Evolutionary conservation across 2,797 vertebrate species (phyloP).

Genomic region (Micromesistius poutassou): DNA sequence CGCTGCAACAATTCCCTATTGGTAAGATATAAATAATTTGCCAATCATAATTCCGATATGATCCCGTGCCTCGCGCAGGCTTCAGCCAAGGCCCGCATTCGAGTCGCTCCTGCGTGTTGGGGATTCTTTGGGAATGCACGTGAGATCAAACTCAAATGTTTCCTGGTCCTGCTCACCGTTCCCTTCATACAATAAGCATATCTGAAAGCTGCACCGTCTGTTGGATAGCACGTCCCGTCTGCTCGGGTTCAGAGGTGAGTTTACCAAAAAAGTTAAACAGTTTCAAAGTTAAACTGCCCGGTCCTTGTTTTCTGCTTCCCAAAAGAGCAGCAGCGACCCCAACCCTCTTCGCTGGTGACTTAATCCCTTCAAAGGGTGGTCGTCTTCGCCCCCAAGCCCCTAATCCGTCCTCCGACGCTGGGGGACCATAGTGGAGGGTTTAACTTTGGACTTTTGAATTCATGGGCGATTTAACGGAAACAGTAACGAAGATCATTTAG

Average conservation of each 20-base stretch:
- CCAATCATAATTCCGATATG: neutral
- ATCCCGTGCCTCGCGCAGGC: neutral
- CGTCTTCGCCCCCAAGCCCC: slow-evolving; percentile 62
- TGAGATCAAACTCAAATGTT: neutral
- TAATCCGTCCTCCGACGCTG: slow-evolving; percentile 73
- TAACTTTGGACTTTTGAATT: slow-evolving; percentile 76
- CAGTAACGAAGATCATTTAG: slow-evolving; percentile 69
- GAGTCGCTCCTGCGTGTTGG: neutral
- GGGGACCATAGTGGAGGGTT: slow-evolving; percentile 59
- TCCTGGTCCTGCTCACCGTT: neutral
- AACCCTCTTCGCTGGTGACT: slow-evolving; percentile 50
- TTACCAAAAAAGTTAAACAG: slow-evolving; percentile 70
- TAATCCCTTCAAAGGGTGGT: slow-evolving; percentile 71
- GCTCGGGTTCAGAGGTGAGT: slow-evolving; percentile 69
- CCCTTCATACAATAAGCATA: neutral
- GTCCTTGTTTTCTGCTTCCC: neutral
- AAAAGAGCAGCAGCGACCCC: slow-evolving; percentile 48
- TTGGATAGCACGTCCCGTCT: slow-evolving; percentile 42
- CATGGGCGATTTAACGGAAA: slow-evolving; percentile 74
- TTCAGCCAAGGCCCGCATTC: neutral
- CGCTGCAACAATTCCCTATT: neutral
- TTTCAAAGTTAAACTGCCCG: slow-evolving; percentile 64
- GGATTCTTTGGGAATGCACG: neutral
- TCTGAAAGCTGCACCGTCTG: slow-evolving; percentile 29
- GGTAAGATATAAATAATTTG: neutral